phyloP scores from a whole-genome alignment of 2,797 vertebrate species.

The Myotis myotis region DNA sequence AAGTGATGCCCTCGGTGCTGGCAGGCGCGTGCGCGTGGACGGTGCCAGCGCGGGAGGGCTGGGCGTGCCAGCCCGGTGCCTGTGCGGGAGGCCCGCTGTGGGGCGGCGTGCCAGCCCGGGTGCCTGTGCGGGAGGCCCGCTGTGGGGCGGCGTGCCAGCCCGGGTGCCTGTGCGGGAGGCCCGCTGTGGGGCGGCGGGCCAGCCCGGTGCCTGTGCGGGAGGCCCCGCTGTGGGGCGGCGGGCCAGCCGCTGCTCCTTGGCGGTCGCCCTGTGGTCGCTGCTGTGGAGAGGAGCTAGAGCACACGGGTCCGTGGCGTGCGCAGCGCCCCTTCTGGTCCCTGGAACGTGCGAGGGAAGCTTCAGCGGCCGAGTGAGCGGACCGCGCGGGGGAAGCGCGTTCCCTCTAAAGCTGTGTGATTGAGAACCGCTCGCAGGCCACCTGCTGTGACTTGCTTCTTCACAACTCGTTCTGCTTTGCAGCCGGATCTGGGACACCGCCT shows the following conservation, averaged over 20 bases:
- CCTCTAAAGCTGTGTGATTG: background rate
- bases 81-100: background rate
- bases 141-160: too few relatives aligned
- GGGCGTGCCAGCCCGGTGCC: background rate
- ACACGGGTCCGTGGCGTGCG: background rate
- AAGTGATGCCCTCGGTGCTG: accelerated
- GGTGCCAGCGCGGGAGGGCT: too few relatives aligned
- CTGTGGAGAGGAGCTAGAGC: background rate
- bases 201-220: background rate
- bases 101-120: too few relatives aligned
- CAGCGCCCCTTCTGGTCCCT: background rate
- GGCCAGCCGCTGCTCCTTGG: too few relatives aligned
- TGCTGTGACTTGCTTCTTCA: accelerated
- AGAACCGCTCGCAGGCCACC: accelerated
- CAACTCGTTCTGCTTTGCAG: constrained; percentile 77
- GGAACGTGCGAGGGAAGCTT: background rate
- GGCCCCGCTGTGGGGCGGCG: background rate
- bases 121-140: too few relatives aligned
- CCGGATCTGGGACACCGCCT: constrained; percentile 99
- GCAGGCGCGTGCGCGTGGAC: background rate
- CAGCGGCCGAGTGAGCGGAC: too few relatives aligned
- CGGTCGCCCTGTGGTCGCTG: too few relatives aligned
- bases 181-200: background rate
- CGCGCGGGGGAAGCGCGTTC: too few relatives aligned
- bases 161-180: background rate